These are phyloP conservation scores for Rana temporaria DNA, from an alignment of 2,113 vertebrate genomes.

Conservation along the genomic window DNA sequence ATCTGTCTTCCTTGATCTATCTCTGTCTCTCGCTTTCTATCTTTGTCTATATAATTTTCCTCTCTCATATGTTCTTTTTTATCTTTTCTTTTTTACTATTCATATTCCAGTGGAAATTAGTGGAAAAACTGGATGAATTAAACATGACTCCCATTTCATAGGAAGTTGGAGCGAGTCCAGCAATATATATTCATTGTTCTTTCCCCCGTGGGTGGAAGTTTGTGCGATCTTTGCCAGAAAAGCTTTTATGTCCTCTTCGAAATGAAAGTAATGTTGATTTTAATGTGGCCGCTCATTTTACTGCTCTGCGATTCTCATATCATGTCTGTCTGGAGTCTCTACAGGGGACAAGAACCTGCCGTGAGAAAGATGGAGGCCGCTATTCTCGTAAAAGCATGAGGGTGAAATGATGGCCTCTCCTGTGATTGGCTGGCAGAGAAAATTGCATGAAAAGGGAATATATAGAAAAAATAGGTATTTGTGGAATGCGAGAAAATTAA, in stretches of 20 bases:
- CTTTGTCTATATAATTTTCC: background rate
- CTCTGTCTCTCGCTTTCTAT: too few species aligned
- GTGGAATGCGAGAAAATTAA: too few species aligned
- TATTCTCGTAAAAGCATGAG: too few species aligned
- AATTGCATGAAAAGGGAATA: too few species aligned
- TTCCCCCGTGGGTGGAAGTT: conserved; percentile 21
- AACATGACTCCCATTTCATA: background rate
- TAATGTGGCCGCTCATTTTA: conserved; percentile 6
- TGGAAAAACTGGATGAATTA: background rate
- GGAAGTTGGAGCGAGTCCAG: conserved; percentile 1
- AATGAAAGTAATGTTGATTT: conserved; percentile 25
- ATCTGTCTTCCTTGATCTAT: too few species aligned
- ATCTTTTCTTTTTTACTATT: background rate
- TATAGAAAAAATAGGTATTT: too few species aligned
- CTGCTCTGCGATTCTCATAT: conserved; percentile 5
- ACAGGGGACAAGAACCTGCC: background rate
- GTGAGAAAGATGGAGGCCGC: background rate
- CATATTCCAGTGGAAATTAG: background rate
- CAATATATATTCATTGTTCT: conserved; percentile 11
- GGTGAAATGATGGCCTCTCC: too few species aligned
- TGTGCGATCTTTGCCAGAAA: conserved; percentile 33
- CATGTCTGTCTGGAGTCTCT: background rate
- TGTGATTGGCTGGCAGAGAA: too few species aligned
- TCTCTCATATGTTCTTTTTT: background rate
- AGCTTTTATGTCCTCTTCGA: conserved; percentile 25